phyloP scores from a whole-genome alignment of 2,888 invertebrate genomes.

The Acronicta aceris region DNA sequence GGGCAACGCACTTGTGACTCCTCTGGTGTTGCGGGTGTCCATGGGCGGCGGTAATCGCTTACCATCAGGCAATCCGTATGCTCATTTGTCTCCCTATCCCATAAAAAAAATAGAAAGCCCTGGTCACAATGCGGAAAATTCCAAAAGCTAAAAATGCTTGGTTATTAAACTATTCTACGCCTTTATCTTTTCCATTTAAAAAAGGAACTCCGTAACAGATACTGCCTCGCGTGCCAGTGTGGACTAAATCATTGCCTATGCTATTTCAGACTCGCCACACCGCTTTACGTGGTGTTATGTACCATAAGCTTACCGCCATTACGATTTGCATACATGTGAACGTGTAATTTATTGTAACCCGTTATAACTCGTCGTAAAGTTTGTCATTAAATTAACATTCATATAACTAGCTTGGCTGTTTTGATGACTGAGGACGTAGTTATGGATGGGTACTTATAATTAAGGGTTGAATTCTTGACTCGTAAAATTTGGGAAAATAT shows the following conservation, averaged over 20 bases:
- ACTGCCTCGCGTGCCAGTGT: constrained; percentile 55
- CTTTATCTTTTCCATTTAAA: constrained; percentile 6
- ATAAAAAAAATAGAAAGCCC: too few relatives aligned
- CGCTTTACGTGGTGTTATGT: constrained; percentile 52
- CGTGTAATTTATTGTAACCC: constrained; percentile 44
- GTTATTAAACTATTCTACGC: constrained; percentile 4
- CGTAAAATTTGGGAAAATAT: neutral
- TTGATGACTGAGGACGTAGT: constrained; percentile 18
- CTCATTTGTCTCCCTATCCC: too few relatives aligned
- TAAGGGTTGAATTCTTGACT: neutral
- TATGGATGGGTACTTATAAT: constrained; percentile 9
- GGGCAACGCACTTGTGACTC: too few relatives aligned
- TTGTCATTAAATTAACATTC: constrained; percentile 33
- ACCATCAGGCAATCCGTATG: too few relatives aligned
- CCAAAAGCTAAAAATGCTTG: neutral
- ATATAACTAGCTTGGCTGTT: constrained; percentile 18
- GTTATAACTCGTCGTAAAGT: constrained; percentile 42
- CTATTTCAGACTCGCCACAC: constrained; percentile 40
- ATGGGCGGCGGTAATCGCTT: too few relatives aligned
- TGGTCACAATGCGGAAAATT: neutral
- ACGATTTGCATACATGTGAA: constrained; percentile 50
- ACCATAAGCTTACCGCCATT: constrained; percentile 47
- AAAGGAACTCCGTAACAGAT: constrained; percentile 39
- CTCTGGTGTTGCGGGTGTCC: too few relatives aligned
- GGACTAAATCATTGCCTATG: constrained; percentile 55